These are phyloP conservation scores for Aquatica leii DNA, from an alignment of 2,888 invertebrate species.

Conservation along the genomic window DNA sequence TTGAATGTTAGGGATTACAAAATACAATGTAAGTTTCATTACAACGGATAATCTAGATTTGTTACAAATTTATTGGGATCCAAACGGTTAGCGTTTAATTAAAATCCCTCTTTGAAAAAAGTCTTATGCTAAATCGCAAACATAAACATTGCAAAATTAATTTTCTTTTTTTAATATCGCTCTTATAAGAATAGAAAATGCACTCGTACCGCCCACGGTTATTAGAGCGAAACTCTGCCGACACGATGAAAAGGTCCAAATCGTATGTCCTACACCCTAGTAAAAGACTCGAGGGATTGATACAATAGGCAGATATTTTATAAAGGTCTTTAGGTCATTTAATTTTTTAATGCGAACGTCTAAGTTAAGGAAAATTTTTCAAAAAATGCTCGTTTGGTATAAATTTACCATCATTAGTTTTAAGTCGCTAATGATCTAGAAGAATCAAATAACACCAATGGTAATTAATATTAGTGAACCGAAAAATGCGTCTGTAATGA, in stretches of 20 bases:
- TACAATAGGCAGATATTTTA: conserved; percentile 10
- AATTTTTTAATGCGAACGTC: neutral
- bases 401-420: conserved; percentile 27
- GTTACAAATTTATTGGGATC: no score
- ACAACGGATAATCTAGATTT: no score
- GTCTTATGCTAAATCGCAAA: no score
- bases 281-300: conserved; percentile 10
- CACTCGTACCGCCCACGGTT: conserved; percentile 15
- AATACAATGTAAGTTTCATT: no score
- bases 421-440: conserved; percentile 28
- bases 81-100: no score
- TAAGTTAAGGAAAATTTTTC: conserved; percentile 4
- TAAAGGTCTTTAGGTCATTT: conserved; percentile 9
- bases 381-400: conserved; percentile 3
- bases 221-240: conserved; percentile 25
- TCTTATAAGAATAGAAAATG: conserved; percentile 5
- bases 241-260: conserved; percentile 27
- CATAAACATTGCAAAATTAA: no score
- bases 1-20: no score
- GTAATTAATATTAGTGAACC: conserved; percentile 29
- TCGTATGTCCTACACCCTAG: conserved; percentile 2
- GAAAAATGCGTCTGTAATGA: conserved; percentile 27
- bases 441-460: conserved; percentile 29
- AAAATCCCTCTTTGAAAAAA: no score
- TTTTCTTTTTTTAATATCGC: no score